phyloP scores from a whole-genome alignment of 2,113 vertebrate species.

The Grallaria varia region DNA sequence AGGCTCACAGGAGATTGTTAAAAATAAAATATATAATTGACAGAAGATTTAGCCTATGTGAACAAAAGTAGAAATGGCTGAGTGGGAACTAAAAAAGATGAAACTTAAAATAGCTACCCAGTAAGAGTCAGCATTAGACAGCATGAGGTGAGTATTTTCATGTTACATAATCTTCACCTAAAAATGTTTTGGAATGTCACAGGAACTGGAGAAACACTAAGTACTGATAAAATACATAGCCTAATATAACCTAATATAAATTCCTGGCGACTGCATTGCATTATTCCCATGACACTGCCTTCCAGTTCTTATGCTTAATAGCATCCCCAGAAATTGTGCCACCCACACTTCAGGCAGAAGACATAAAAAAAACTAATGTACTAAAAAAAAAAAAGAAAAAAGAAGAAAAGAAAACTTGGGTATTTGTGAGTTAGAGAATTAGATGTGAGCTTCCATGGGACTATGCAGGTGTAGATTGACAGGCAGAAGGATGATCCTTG shows the following conservation, averaged over 20 bases:
- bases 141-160: not conserved
- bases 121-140: not conserved
- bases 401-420: not conserved
- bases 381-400: not conserved
- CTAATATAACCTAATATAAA: not conserved
- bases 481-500: rapidly evolving
- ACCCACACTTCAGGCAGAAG: not conserved
- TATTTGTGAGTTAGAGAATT: not conserved
- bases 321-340: not conserved
- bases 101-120: not conserved
- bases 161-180: not conserved
- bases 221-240: not conserved
- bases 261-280: not conserved
- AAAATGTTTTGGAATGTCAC: not conserved
- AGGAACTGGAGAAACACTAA: not conserved
- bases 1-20: not conserved
- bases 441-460: not conserved
- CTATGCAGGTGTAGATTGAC: not conserved
- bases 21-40: not conserved
- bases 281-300: not conserved
- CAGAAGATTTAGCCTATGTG: not conserved
- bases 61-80: not conserved
- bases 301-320: not conserved
- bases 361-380: rapidly evolving
- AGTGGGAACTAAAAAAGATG: not conserved